phyloP scores from a whole-genome alignment of 2,113 vertebrate genomes.

The Brachyistius frenatus region DNA sequence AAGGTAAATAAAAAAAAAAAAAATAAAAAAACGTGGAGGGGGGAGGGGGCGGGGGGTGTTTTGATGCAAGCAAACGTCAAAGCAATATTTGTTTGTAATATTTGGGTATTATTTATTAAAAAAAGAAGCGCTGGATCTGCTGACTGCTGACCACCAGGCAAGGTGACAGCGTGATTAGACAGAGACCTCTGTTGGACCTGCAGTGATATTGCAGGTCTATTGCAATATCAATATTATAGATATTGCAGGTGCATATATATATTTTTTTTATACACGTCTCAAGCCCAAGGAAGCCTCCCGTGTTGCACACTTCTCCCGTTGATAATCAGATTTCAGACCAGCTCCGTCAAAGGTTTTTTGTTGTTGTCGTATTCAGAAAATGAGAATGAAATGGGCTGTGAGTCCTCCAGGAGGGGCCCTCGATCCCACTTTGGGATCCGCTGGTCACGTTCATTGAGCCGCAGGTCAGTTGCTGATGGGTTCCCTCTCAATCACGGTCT shows the following conservation, averaged over 20 bases:
- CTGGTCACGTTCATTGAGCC: slow-evolving; percentile 13
- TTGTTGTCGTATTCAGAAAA: not conserved
- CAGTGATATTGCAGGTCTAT: slow-evolving; percentile 41
- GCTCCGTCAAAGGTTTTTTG: no score
- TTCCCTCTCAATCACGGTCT: slow-evolving; percentile 6
- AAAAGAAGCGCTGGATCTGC: not conserved
- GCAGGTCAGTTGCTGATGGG: not conserved
- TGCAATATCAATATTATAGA: no score
- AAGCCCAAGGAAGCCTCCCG: no score
- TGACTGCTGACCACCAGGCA: not conserved
- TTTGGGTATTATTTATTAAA: not conserved
- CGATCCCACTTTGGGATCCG: slow-evolving; percentile 14
- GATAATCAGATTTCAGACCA: no score
- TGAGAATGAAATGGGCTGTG: slow-evolving; percentile 11
- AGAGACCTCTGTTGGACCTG: slow-evolving; percentile 69
- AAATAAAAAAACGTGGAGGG: no score
- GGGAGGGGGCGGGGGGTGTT: not conserved
- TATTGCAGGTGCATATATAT: no score
- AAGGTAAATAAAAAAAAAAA: slow-evolving; percentile 56
- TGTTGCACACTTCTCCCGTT: no score
- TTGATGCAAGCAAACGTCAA: not conserved
- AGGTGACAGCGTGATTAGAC: slow-evolving; percentile 31
- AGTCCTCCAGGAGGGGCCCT: not conserved
- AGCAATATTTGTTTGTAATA: not conserved
- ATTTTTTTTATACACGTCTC: no score